Base-by-base conservation (phyloP, 2,113 vertebrate genomes). In the Psittacula cyanocephala region DNA sequence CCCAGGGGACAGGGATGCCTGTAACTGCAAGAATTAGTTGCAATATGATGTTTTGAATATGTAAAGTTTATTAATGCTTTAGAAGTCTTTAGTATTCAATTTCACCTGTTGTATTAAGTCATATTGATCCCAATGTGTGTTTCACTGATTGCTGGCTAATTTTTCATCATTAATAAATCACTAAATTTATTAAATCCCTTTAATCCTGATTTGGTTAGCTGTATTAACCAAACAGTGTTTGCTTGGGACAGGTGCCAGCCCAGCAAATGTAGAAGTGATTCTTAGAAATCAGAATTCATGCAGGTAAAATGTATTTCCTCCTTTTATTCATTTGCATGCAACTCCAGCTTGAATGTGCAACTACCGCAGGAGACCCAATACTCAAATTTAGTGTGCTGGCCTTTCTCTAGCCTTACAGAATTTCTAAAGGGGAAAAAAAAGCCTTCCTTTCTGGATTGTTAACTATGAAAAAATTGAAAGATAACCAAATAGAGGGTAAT, bases 161-260 rank as follows among this genome's bases (percentile, higher is more conserved):
- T 94, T 87, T 88, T 52, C 49, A 72, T 60, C 67, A 88, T 95
- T 95, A 89, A 94, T 97, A 91, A 89, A 93, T 62, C 63, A 89
- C 62, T 85, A 81, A 50, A 81, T 91, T 89, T 93, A 84, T 95
- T 91, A 82, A 57, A 53, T 18, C 23, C 14, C 33, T 89, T 93
- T 88, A 70, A 91, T 95, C 44, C 11, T 88, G 62, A 82, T 69
- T 95, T 86, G 6, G 46, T 88, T 91, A 85, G 31, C 16, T 75
- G 12, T 53, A 84, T 75, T 78, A 94, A 64, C 52, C 25, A 81
- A 76, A 22, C 8, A 46, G 25, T 41, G 11, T 37, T 71, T 85
- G 57, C 14, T 19, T 27, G n/a, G 24, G 35, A 91, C 72, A 89
- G 23, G 8, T 64, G 47, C 20, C 70, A 93, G 67, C 81, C 93